These are phyloP conservation scores for Callinectes sapidus DNA, from an alignment of 2,888 invertebrate genomes.

Conservation along the genomic window DNA sequence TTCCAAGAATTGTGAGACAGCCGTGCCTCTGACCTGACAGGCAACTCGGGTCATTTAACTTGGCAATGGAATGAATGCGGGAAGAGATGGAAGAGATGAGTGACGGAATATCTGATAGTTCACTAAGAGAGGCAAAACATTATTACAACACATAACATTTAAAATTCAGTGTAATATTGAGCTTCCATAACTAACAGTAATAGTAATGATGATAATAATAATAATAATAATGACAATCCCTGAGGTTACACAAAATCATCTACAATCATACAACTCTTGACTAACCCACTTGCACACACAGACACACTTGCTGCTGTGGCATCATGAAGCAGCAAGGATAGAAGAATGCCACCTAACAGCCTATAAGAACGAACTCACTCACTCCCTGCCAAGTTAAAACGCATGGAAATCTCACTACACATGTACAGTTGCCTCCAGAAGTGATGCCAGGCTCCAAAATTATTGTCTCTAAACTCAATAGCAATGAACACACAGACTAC, in stretches of 20 bases:
- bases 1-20: neutral
- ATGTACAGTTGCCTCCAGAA: neutral
- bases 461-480: too few species aligned
- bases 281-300: neutral
- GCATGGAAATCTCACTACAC: neutral
- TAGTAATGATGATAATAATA: neutral
- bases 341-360: neutral
- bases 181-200: neutral
- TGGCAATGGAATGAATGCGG: neutral
- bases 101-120: neutral
- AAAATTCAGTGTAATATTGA: neutral
- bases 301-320: neutral
- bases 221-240: constrained; percentile 11
- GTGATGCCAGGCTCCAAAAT: too few species aligned
- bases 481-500: too few species aligned
- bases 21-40: neutral
- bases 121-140: neutral
- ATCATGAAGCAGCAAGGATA: neutral
- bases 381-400: neutral
- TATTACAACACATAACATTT: neutral
- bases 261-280: neutral
- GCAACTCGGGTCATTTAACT: neutral
- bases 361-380: neutral
- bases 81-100: neutral
- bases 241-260: neutral